Base-by-base conservation (phyloP, 1,140 invertebrate genomes). In the Nebria ingens region DNA sequence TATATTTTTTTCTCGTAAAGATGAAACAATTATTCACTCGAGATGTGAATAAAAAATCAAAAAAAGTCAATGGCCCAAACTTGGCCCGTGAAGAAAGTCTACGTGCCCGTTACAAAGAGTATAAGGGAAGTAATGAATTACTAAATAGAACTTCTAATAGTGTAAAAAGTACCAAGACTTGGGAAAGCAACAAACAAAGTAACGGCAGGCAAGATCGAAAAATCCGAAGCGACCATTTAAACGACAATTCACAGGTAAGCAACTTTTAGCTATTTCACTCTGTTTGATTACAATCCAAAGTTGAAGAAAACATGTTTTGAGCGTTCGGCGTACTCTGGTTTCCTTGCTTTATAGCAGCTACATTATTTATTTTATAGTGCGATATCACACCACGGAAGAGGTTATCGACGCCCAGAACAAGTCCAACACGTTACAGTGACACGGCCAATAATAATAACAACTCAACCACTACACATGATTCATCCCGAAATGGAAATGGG, bases 321-420 rank as follows among this genome's bases (percentile, higher is more conserved):
- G n/a, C n/a, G n/a, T n/a, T n/a, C n/a, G n/a, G n/a, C n/a, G n/a
- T n/a, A n/a, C n/a, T n/a, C n/a, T n/a, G n/a, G n/a, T n/a, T n/a
- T n/a, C n/a, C n/a, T n/a, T n/a, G n/a, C n/a, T n/a, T n/a, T n/a
- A n/a, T n/a, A n/a, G n/a, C n/a, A n/a, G n/a, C n/a, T n/a, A n/a
- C n/a, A n/a, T n/a, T n/a, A n/a, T n/a, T n/a, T n/a, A n/a, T n/a
- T n/a, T n/a, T n/a, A n/a, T n/a, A n/a, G n/a, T n/a, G n/a, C n/a
- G n/a, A n/a, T n/a, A n/a, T n/a, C n/a, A n/a, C n/a, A n/a, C n/a
- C n/a, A 80, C 66, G 77, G 84, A 60, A 77, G 84, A 58, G 76
- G 85, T 52, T 86, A 57, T 84, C 84, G 51, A 86, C 84, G 12
- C 84, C 85, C 21, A 84, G 80, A 67, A 81, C 83, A 59, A 84